phyloP scores from a whole-genome alignment of 2,113 vertebrate genomes.

The Copsychus sechellarum region DNA sequence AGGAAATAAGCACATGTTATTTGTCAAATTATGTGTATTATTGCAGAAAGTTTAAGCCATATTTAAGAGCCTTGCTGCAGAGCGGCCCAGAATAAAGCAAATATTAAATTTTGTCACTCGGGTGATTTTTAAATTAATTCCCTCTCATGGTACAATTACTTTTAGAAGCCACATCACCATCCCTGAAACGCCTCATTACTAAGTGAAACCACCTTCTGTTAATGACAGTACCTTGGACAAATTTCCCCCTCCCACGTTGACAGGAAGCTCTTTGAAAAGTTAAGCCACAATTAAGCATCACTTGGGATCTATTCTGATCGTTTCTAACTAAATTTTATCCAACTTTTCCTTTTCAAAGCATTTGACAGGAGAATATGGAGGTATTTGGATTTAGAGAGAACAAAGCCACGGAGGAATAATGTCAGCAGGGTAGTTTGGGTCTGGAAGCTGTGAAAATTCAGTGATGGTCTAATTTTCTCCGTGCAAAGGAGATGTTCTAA shows the following conservation, averaged over 20 bases:
- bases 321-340: neutral
- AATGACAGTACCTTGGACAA: constrained; percentile 24
- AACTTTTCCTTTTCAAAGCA: neutral
- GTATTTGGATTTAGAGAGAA: neutral
- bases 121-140: constrained; percentile 13
- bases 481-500: neutral
- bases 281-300: constrained; percentile 19
- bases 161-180: neutral
- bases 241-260: neutral
- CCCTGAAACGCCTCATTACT: neutral
- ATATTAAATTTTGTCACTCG: constrained; percentile 5
- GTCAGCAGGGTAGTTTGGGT: neutral
- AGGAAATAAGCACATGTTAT: neutral
- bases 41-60: neutral
- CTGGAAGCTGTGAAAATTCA: neutral
- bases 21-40: neutral
- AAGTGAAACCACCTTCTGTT: neutral
- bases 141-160: neutral
- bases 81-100: neutral
- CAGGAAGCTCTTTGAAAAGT: constrained; percentile 5
- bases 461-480: neutral
- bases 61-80: neutral
- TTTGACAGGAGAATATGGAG: neutral
- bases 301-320: neutral
- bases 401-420: neutral